Base-by-base conservation (phyloP, 2,113 vertebrate genomes). In the Corythoichthys haematopterus region DNA sequence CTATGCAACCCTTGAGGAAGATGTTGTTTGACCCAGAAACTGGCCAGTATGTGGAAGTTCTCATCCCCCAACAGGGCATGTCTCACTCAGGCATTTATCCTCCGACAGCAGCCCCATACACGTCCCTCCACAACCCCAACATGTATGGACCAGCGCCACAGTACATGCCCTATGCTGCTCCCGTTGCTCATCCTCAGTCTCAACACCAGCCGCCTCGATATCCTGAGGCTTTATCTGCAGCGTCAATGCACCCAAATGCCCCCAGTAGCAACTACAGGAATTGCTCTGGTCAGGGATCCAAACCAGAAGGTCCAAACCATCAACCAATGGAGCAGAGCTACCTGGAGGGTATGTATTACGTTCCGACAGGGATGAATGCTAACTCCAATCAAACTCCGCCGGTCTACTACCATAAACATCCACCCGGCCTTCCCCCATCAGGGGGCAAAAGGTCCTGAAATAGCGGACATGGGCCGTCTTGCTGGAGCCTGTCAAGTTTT, bases 1-100 rank as follows among this genome's bases (percentile, higher is more conserved):
- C 94, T 0, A 87, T 93, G 64, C 95, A 95, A 70, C 95, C 95
- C 6, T 86, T 94, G 55, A 91, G 94, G 72, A 94, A 96, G 77
- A 93, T 93, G 15, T 88, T 98, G 75, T 96, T 95, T 14, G 96
- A 97, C 78, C 96, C 96, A 0, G 96, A 98, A 84, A 95, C 93
- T 0, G 94, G 95, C 64, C 95, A 97, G 74, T 98, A 98, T 58
- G 91, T 98, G 71, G 96, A 98, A 80, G 95, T 98, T 62, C 90
- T 98, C 55, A 92, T 96, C 77, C 94, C 94, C 0, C 92, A 95
- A 0, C 92, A 93, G 47, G 84, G 93, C 5, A 81, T 91, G 65
- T 90, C 92, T 0, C 92, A 94, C 6, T 68, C 93, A 0, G 91
- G 91, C 5, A 65, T 95, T 73, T 98, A 93, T 76, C 91, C 93